Evolutionary conservation across 2,113 vertebrate species (phyloP), one percentile per base, ranked within the genome.

Genomic region (Crotalus viridis): DNA sequence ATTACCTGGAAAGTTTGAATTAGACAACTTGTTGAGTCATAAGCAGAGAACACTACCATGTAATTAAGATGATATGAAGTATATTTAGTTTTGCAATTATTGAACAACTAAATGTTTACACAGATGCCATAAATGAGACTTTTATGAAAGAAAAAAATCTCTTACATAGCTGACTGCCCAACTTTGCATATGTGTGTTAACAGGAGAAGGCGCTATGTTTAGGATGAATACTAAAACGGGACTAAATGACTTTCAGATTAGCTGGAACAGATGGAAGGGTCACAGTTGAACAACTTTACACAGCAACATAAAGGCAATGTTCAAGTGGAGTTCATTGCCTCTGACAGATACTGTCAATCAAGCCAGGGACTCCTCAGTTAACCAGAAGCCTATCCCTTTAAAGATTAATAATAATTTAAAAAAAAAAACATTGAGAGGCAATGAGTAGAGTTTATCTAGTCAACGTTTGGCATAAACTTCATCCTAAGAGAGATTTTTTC

Each of bases 201-300:
- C 97, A 97, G 98, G 97, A 98, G 97, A 97, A 97, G 97, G 97
- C 39, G 94, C 97, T 97, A 97, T 97, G 97, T 98, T 97, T 97
- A 91, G 95, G 87, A 97, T 98, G 98, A 98, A 98, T 97, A 96
- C 97, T 96, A 97, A 97, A 97, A 96, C 64, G 94, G 96, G 96
- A 95, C 97, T 98, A 98, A 98, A 98, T 98, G 98, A 98, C 98
- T 98, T 98, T 98, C 97, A 98, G 98, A 98, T 98, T 98, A 98
- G 98, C 97, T 97, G 98, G 98, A 98, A 98, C 98, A 98, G 98
- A 98, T 98, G 98, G 98, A 97, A 98, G 97, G 98, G 98, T 99
- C 98, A 98, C 98, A 98, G 98, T 98, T 98, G 98, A 98, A 98
- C 98, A 98, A 98, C 97, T 98, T 98, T 98, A 98, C 98, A 98